phyloP scores from a whole-genome alignment of 1,140 invertebrate species.

The Zaprionus ornatus region DNA sequence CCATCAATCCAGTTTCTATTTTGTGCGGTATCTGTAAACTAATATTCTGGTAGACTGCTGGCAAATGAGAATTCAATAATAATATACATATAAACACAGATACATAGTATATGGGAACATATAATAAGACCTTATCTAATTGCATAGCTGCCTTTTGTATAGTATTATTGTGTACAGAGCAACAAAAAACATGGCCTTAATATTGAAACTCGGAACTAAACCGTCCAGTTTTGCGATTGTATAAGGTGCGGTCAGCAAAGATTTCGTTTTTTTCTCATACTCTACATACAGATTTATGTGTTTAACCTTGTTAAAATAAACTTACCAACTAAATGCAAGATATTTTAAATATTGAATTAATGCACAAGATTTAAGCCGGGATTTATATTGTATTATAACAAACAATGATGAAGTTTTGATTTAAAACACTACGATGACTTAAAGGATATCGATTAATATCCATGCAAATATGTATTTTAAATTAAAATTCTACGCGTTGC shows the following conservation, averaged over 20 bases:
- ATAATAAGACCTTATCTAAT: neutral
- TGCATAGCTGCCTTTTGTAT: neutral
- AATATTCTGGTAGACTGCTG: too few species aligned
- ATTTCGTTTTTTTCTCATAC: neutral
- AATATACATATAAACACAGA: too few species aligned
- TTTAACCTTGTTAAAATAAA: neutral
- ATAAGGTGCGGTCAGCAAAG: neutral
- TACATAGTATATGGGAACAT: neutral
- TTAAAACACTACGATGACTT: too few species aligned
- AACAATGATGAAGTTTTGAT: too few species aligned
- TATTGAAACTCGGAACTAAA: neutral
- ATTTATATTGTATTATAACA: too few species aligned
- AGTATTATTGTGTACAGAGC: neutral
- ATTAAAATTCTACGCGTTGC: too few species aligned
- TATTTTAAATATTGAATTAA: neutral
- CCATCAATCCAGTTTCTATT: neutral
- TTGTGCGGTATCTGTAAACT: neutral
- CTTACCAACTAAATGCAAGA: neutral
- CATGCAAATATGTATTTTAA: too few species aligned
- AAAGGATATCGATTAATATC: too few species aligned
- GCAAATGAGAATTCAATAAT: too few species aligned
- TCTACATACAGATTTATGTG: neutral
- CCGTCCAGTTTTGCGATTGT: neutral
- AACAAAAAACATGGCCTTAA: neutral
- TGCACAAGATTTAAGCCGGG: too few species aligned